phyloP scores from a whole-genome alignment of 2,797 vertebrate genomes.

The Pantherophis vulpinus region DNA sequence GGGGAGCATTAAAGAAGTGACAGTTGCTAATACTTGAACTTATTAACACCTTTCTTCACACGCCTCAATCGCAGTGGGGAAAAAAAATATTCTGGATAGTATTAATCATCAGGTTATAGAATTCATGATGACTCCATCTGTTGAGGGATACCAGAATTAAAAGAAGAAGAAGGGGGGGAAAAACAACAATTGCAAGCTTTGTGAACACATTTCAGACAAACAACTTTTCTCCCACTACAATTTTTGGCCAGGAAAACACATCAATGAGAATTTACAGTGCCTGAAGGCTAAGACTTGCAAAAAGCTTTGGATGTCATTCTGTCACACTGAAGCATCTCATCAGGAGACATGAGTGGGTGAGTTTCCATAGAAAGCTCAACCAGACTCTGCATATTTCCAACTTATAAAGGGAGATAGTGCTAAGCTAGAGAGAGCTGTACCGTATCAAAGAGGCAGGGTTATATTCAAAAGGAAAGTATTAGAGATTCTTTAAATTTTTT shows the following conservation, averaged over 20 bases:
- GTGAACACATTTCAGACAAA: not conserved
- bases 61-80: not conserved
- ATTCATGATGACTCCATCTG: constrained; percentile 15
- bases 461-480: no score
- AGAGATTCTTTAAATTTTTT: not conserved
- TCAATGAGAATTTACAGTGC: no score
- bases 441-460: not conserved
- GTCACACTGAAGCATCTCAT: not conserved
- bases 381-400: not conserved
- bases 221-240: not conserved
- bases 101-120: constrained; percentile 8
- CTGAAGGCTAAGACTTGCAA: not conserved
- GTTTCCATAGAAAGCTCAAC: not conserved
- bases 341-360: not conserved
- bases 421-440: not conserved
- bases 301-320: not conserved
- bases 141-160: not conserved
- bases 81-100: not conserved
- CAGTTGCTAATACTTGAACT: not conserved
- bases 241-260: not conserved
- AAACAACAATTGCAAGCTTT: not conserved
- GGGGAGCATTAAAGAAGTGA: not conserved
- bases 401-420: not conserved
- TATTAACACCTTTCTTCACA: constrained; percentile 20
- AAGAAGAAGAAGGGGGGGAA: not conserved